Conservation (phyloP, 1,140 invertebrate genomes). For the Cyclargus thomasi region DNA sequence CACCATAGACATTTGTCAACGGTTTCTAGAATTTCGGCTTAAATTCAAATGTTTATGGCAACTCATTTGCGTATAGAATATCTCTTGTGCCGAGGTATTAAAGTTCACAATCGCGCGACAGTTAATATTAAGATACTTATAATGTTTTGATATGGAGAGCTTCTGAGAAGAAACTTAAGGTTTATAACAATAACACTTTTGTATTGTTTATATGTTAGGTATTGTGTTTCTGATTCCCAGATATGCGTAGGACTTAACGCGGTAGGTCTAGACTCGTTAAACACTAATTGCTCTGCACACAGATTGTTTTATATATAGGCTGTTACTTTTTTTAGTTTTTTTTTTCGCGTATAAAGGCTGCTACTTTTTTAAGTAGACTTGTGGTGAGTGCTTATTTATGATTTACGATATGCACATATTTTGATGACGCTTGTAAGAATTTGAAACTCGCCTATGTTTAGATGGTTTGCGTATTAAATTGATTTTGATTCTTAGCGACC, state of each 20-base stretch:
- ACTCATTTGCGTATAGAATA: constrained; percentile 22
- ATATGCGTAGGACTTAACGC: constrained; percentile 39
- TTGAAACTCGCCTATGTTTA: no score
- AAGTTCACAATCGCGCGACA: constrained; percentile 7
- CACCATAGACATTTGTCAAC: constrained; percentile 24
- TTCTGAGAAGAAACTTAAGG: constrained; percentile 61
- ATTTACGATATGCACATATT: no score
- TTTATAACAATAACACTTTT: constrained; percentile 51
- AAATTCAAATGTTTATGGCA: constrained; percentile 50
- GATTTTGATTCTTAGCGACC: neutral
- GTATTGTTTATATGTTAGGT: constrained; percentile 45
- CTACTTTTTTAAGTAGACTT: no score
- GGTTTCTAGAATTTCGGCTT: constrained; percentile 46
- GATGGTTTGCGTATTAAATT: neutral
- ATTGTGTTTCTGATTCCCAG: constrained; percentile 55
- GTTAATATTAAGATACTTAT: constrained; percentile 9
- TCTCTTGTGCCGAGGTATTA: constrained; percentile 21
- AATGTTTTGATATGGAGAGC: constrained; percentile 57
- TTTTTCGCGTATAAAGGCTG: no score
- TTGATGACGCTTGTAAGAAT: neutral
- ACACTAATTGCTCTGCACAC: constrained; percentile 6
- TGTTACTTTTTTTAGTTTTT: neutral
- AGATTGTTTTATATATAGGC: neutral
- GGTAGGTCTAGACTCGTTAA: constrained; percentile 18
- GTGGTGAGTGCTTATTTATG: no score